A percentile compares a stretch with the other conserved stretches of the same genome.
These are phyloP conservation scores for Sesia apiformis DNA, from an alignment of 2,888 invertebrate species.

Conservation along the genomic window DNA sequence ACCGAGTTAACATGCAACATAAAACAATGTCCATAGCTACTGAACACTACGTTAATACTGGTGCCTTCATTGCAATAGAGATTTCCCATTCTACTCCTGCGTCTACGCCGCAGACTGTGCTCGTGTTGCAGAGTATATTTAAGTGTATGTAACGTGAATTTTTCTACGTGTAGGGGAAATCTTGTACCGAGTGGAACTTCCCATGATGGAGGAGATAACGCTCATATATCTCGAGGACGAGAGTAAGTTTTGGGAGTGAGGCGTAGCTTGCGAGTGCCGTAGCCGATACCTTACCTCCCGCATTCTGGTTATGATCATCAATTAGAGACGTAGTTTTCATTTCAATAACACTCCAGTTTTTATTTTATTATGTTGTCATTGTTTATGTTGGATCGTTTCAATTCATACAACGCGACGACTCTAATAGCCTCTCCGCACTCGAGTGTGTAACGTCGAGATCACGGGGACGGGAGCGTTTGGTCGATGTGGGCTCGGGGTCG, in stretches of 20 bases:
- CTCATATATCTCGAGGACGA: constrained; percentile 95
- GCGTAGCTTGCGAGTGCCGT: constrained; percentile 80
- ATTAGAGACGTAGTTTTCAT: constrained; percentile 74
- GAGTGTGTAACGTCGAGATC: constrained; percentile 43
- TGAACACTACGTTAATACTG: neutral
- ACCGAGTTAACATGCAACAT: neutral
- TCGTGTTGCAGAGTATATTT: constrained; percentile 23
- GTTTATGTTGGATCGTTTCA: constrained; percentile 55
- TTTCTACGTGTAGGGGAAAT: constrained; percentile 84
- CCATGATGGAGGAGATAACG: constrained; percentile 94
- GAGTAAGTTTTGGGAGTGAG: constrained; percentile 79
- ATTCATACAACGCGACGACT: constrained; percentile 64
- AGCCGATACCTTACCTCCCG: constrained; percentile 75
- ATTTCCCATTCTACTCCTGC: neutral
- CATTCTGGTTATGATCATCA: constrained; percentile 76
- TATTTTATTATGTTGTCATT: constrained; percentile 55
- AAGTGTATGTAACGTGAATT: constrained; percentile 71
- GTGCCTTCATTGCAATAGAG: neutral
- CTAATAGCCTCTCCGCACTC: constrained; percentile 66
- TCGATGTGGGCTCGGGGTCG: constrained; percentile 19
- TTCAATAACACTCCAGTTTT: constrained; percentile 71
- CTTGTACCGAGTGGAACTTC: constrained; percentile 94
- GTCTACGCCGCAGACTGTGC: neutral
- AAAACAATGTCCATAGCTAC: neutral
- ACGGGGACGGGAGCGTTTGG: constrained; percentile 44